phyloP scores from a whole-genome alignment of 2,888 invertebrate genomes.

The Pandemis cinnamomeana region DNA sequence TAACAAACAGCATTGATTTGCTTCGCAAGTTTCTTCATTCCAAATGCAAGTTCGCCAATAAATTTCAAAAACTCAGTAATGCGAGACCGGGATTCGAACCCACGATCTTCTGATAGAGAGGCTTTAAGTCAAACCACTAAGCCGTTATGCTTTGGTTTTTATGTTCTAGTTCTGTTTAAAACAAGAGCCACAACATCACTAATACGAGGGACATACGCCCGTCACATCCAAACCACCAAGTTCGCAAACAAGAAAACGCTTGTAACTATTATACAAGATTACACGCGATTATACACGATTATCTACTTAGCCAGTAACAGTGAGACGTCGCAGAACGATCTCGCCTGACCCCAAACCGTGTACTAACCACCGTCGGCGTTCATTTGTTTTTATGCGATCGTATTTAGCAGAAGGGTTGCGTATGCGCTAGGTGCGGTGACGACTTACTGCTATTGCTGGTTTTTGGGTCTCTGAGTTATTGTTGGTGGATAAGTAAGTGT shows the following conservation, averaged over 20 bases:
- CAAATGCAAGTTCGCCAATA: too few species aligned
- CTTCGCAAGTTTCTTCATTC: too few species aligned
- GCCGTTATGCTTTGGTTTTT: too few species aligned
- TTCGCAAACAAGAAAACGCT: neutral
- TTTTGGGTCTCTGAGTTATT: too few species aligned
- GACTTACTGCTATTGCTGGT: neutral
- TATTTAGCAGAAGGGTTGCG: conserved; percentile 27
- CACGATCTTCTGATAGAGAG: too few species aligned
- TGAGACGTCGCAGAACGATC: conserved; percentile 4
- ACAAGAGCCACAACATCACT: too few species aligned
- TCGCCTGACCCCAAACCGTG: conserved; percentile 22
- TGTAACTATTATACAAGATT: conserved; percentile 1
- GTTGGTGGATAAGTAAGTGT: too few species aligned
- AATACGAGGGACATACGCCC: neutral
- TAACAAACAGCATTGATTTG: too few species aligned
- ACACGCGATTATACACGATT: conserved; percentile 9
- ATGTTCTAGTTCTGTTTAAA: too few species aligned
- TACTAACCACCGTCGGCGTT: conserved; percentile 12
- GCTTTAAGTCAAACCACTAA: too few species aligned
- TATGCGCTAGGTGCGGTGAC: neutral
- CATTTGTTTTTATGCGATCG: conserved; percentile 34
- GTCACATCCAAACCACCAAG: neutral
- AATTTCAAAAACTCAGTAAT: too few species aligned
- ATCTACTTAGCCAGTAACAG: conserved; percentile 14
- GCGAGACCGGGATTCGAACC: too few species aligned